These are phyloP conservation scores for Ctenodactylus gundi DNA, from an alignment of 2,113 vertebrate genomes.

Conservation along the genomic window DNA sequence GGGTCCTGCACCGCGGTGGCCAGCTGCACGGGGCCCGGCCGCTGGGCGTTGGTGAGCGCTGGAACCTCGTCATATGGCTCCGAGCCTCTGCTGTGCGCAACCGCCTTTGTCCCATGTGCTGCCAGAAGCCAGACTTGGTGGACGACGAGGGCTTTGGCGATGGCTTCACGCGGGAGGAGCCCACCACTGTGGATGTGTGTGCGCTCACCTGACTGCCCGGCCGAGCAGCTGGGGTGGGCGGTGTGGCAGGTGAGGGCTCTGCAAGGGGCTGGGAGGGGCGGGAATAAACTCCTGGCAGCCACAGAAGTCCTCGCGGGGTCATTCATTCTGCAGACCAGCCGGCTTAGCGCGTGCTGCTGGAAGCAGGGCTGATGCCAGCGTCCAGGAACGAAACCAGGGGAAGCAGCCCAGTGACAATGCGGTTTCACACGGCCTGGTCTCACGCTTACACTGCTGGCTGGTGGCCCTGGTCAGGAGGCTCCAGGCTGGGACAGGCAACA, in stretches of 20 bases:
- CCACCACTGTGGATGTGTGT: constrained; percentile 66
- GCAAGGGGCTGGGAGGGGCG: not conserved
- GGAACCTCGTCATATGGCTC: constrained; percentile 98
- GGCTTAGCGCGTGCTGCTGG: not conserved
- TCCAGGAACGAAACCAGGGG: not conserved
- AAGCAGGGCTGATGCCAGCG: not conserved
- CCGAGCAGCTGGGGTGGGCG: rapidly evolving
- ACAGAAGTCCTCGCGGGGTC: not conserved
- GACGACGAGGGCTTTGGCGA: constrained; percentile 90
- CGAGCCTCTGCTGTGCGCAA: constrained; percentile 90
- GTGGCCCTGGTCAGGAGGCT: too few species aligned
- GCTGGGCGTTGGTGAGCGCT: constrained; percentile 91
- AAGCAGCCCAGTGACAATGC: not conserved
- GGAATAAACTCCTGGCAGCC: constrained; percentile 54
- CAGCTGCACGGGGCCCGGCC: constrained; percentile 95
- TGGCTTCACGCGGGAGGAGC: constrained; percentile 87
- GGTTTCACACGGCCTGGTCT: not conserved
- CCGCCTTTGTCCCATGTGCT: constrained; percentile 95
- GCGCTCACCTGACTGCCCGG: constrained; percentile 70
- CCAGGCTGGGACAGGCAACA: too few species aligned
- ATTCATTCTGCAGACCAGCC: not conserved
- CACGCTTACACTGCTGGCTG: too few species aligned
- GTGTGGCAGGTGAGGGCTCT: rapidly evolving
- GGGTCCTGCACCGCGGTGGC: constrained; percentile 93
- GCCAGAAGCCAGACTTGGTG: constrained; percentile 85